Conservation (phyloP, 2,797 vertebrate species). For the Ciconia nigra region DNA sequence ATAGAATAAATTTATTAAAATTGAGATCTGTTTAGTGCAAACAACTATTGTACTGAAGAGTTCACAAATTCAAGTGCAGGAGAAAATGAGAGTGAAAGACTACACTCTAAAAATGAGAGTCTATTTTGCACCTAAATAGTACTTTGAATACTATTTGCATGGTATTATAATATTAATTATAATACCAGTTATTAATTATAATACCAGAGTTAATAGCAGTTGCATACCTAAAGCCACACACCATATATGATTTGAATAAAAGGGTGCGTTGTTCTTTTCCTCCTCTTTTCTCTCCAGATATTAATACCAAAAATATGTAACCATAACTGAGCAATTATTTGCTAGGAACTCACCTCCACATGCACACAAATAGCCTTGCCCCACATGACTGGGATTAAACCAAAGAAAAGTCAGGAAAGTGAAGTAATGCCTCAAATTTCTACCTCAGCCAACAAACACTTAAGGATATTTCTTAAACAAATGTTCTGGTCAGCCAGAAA, state of each 20-base stretch:
- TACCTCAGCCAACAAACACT: background rate
- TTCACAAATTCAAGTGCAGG: background rate
- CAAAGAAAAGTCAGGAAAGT: background rate
- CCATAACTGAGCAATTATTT: background rate
- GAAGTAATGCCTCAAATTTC: background rate
- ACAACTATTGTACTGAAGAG: background rate
- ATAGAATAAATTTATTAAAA: background rate
- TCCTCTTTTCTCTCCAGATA: background rate
- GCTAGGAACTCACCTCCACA: background rate
- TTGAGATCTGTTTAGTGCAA: background rate
- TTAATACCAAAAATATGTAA: too few species aligned
- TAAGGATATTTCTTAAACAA: background rate
- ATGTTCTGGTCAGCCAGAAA: background rate
- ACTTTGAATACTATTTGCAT: background rate
- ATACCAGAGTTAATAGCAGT: background rate
- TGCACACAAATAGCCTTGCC: background rate
- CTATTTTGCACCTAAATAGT: background rate
- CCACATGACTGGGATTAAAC: background rate
- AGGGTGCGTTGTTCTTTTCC: rapidly evolving
- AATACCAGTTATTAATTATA: too few species aligned
- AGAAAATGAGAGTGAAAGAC: background rate
- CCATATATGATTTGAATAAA: background rate
- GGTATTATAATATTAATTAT: too few species aligned
- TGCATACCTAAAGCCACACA: background rate
- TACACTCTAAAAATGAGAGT: background rate